Evolutionary conservation across 2,113 vertebrate genomes (phyloP).

Genomic region (Carassius auratus): DNA sequence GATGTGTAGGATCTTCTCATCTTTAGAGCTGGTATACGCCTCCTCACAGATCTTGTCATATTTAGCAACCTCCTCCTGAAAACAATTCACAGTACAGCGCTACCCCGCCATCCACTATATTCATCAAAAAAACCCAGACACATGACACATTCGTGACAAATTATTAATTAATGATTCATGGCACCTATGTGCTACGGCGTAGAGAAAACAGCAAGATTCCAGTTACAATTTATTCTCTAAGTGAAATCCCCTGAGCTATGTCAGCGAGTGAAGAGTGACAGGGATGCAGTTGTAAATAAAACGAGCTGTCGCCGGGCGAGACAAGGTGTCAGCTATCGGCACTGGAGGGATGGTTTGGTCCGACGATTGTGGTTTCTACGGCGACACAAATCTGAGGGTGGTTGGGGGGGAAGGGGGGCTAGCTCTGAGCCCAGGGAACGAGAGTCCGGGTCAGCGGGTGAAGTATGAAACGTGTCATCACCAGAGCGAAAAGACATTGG

Average conservation of each 20-base stretch:
- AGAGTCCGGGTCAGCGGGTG: slow-evolving; percentile 40
- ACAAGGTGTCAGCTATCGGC: slow-evolving; percentile 54
- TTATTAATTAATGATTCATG: slow-evolving; percentile 55
- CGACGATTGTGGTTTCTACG: slow-evolving; percentile 52
- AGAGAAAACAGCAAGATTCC: slow-evolving; percentile 49
- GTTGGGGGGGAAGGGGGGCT: slow-evolving; percentile 18
- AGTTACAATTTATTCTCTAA: slow-evolving; percentile 53
- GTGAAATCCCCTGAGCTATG: slow-evolving; percentile 56
- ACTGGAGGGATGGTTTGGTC: slow-evolving; percentile 51
- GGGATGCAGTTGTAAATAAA: slow-evolving; percentile 60
- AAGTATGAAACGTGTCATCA: slow-evolving; percentile 46
- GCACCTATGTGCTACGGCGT: slow-evolving; percentile 46
- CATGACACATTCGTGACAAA: slow-evolving; percentile 48
- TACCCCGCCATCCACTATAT: slow-evolving; percentile 21
- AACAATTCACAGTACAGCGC: slow-evolving; percentile 31
- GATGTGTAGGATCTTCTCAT: slow-evolving; percentile 89
- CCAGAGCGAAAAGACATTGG: slow-evolving; percentile 29
- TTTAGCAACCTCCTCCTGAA: slow-evolving; percentile 90
- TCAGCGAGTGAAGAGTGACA: slow-evolving; percentile 56
- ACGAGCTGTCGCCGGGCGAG: slow-evolving; percentile 56
- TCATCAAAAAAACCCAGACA: slow-evolving; percentile 33
- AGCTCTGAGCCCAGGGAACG: slow-evolving; percentile 27
- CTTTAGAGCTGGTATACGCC: slow-evolving; percentile 86
- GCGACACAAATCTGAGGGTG: slow-evolving; percentile 28
- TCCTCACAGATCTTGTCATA: slow-evolving; percentile 94